A percentile compares a stretch with the other conserved stretches of the same genome.
These are phyloP conservation scores for Fulica atra DNA, from an alignment of 2,113 vertebrate species.

Conservation along the genomic window DNA sequence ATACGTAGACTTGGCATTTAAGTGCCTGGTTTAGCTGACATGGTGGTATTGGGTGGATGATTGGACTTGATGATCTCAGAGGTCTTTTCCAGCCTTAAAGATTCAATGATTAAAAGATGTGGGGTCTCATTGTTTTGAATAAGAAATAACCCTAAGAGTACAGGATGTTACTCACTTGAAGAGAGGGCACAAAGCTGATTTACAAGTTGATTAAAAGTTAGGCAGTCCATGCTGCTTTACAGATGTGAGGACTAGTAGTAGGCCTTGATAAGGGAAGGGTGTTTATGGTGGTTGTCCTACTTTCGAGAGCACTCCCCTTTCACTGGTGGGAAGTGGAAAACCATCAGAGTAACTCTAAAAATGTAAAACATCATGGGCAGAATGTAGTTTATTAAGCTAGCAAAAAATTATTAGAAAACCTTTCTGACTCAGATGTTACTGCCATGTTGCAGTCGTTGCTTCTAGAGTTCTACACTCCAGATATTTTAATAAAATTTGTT, in stretches of 20 bases:
- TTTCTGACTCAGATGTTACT: not conserved
- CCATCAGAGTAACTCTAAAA: not conserved
- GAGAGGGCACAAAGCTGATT: not conserved
- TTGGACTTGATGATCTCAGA: no score
- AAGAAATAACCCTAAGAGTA: not conserved
- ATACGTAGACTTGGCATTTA: no score
- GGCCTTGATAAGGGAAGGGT: not conserved
- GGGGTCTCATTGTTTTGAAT: not conserved
- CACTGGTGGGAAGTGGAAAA: not conserved
- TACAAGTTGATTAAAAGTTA: not conserved
- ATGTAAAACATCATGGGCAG: not conserved
- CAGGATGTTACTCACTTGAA: not conserved
- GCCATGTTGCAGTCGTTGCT: not conserved
- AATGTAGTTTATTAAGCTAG: not conserved
- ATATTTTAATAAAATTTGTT: not conserved
- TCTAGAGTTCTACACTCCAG: not conserved
- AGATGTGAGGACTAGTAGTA: not conserved
- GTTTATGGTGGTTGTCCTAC: not conserved
- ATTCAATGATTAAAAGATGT: not conserved
- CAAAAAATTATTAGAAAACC: not conserved
- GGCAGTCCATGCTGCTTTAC: not conserved
- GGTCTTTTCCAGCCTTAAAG: no score
- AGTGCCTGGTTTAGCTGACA: no score
- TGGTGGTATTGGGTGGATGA: no score
- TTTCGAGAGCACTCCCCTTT: not conserved